Evolutionary conservation across 1,140 invertebrate species (phyloP), one percentile per base, ranked within the genome.

Genomic region (Ceratoteleas bidentatus): DNA sequence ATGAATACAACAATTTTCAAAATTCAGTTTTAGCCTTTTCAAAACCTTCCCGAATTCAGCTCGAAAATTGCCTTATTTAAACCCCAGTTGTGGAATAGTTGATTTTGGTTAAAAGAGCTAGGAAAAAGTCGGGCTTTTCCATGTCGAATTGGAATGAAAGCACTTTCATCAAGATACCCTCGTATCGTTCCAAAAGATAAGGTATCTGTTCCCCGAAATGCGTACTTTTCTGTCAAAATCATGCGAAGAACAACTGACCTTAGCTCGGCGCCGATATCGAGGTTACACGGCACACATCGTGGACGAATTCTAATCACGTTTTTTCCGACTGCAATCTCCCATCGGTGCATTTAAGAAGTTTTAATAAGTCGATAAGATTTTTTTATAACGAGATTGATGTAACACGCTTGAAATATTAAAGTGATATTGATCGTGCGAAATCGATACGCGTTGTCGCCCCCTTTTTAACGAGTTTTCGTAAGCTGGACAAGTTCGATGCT

Each of bases 331-430:
- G 45, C 62, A 66, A 53, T 75, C 62, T 60, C 38, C 56, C 57
- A 45, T 53, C 40, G 38, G 56, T 64, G 43, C 45, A 69, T 69
- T 77, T 62, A 77, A 69, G 64, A 77, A 69, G 65, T 77, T 77
- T 62, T 49, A 69, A 77, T 52, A 69, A 77, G 57, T 64, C 45
- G 36, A 77, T 69, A 75, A 75, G 10, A 56, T 69, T 8, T 69
- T 74, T 76, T 68, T 65, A 57, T 64, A 76, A 64, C 50, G 60
- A 64, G 52, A 69, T 69, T 69, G 7, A 62, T 77, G 36, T 57
- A 68, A 69, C 57, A 52, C 40, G 56, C 62, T 76, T 66, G 49
- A 76, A 76, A 76, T 76, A 76, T 68, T 54, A 68, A 77, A 77
- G 65, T 57, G 58, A 34, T 69, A 77, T 77, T 69, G 74, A 77